Base-by-base conservation (phyloP, 2,797 vertebrate species). In the Centroberyx gerrardi region DNA sequence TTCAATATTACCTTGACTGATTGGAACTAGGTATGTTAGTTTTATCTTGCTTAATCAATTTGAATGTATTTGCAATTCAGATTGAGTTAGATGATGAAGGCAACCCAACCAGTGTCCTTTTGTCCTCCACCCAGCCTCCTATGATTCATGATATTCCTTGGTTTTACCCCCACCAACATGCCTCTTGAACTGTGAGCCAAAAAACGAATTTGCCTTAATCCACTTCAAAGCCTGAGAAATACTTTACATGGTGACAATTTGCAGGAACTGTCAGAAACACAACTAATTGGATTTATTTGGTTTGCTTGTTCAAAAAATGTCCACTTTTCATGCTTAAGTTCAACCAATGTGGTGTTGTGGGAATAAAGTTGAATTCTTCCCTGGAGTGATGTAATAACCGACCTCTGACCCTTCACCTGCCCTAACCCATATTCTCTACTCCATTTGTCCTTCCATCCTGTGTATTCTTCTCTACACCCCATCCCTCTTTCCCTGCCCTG, bases 1-100 rank as follows among this genome's bases (percentile, higher is more conserved):
- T 67, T 22, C 3, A 49, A 15, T 10, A 55, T 62, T 33, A 88
- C 85, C 90, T 93, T 92, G 88, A 90, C 87, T 91, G 86, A 62
- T 88, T 36, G 84, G 89, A 90, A 86, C 27, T 87, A 22, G 22
- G 22, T 22, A 22, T 22, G 22, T 1, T 22, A 82, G 78, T 76
- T 80, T 82, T 2, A 56, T 66, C 27, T 62, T 80, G 64, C 33
- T 70, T 27, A 5, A 29, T 81, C 72, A 73, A 69, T 85, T 81
- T 72, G 65, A 84, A 88, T 80, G 60, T n/a, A 1, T 3, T 55
- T 17, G 38, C 15, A 53, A 62, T 85, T 84, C 76, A 87, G 69
- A 82, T 76, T 85, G 48, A 69, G 48, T 58, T 59, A 67, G 44
- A 76, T 65, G n/a, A 22, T 52, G 58, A 75, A 69, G 62, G 49